Base-by-base conservation (phyloP, 1,140 invertebrate genomes). In the Anastrepha ludens region DNA sequence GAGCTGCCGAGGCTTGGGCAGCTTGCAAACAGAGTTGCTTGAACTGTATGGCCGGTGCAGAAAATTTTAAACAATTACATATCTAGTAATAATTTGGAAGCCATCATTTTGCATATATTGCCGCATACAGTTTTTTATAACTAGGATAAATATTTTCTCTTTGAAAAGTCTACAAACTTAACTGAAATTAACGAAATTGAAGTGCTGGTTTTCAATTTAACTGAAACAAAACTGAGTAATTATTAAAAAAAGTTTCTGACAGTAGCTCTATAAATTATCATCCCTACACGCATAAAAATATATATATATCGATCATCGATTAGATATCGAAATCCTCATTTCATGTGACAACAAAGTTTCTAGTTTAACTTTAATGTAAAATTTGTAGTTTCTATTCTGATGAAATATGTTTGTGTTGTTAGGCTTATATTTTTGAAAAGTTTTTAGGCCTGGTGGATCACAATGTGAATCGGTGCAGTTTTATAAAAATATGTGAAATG, bases 301-400 rank as follows among this genome's bases (percentile, higher is more conserved):
- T 29, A 29, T 29, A 3, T 74, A 17, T 74, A 41, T n/a, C 41
- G 67, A 13, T 44, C 5, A 47, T 74, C 41, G 67, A 74, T 74
- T 44, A n/a, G 15, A 4, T 74, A 17, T 13, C n/a, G 41, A 1
- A 6, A 47, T 8, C 50, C 41, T 74, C 6, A 39, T 44, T 74
- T 74, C 17, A 74, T 44, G 41, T 44, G 67, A 74, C 67, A 74
- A 74, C 67, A 74, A 74, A 47, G 9, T 7, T 47, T 44, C 17
- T 74, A 13, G 15, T 13, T 15, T 15, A n/a, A 9, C 67, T n/a
- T 17, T 5, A n/a, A 47, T 44, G 41, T 44, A 44, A 74, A 47
- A 7, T 74, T 17, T 74, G 6, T 55, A 11, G 6, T 55, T 55
- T 55, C 2, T 55, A 8, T 55, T 55, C 11, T 55, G 50, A 8